A percentile compares a stretch with the other conserved stretches of the same genome.
Evolutionary conservation across 2,797 vertebrate genomes (phyloP).

Genomic region (Phrynocephalus vlangalii): DNA sequence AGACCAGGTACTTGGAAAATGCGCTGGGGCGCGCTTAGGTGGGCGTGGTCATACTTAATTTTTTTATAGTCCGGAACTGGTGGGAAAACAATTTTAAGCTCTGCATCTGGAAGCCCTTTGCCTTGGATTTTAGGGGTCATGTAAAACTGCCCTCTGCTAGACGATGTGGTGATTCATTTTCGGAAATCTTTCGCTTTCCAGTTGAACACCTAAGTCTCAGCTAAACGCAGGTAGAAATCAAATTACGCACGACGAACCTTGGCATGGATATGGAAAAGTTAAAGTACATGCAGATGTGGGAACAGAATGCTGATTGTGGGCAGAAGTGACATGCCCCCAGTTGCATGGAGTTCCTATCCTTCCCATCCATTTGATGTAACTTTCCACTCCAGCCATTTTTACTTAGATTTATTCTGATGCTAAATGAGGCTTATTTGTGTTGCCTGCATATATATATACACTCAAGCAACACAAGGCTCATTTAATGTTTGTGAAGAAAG

Average conservation of each 20-base stretch:
- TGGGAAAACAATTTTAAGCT: too few species aligned
- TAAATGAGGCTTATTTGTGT: background rate
- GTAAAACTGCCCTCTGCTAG: background rate
- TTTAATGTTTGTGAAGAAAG: background rate
- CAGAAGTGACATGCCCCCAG: background rate
- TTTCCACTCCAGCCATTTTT: background rate
- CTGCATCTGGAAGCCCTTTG: too few species aligned
- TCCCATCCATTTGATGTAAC: background rate
- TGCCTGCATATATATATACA: background rate
- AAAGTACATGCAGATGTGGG: background rate
- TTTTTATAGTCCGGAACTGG: too few species aligned
- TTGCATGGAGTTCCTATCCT: too few species aligned
- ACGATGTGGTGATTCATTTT: background rate
- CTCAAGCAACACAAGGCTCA: too few species aligned
- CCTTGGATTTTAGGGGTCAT: too few species aligned
- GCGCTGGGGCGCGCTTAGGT: too few species aligned
- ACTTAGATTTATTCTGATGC: constrained; percentile 10
- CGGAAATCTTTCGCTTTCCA: background rate
- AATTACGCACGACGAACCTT: background rate
- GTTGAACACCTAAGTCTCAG: background rate
- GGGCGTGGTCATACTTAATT: too few species aligned
- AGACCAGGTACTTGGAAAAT: too few species aligned
- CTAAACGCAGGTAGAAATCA: background rate
- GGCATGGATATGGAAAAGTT: background rate
- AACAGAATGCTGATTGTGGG: background rate